These are phyloP conservation scores for Pseudochromis fuscus DNA, from an alignment of 2,797 vertebrate genomes.

Conservation along the genomic window DNA sequence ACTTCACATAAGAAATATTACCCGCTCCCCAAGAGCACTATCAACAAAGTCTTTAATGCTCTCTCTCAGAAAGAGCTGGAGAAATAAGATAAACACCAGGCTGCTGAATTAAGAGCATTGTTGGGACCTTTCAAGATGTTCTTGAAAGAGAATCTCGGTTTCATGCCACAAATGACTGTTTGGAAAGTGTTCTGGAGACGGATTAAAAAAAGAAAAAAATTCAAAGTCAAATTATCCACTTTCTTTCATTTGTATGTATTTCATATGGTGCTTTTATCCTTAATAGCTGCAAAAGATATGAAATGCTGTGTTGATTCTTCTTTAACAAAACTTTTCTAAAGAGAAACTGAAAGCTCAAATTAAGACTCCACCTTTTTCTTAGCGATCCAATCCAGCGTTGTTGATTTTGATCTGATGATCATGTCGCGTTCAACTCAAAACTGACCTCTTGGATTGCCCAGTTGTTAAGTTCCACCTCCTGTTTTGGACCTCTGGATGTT, in stretches of 20 bases:
- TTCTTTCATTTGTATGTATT: conserved; percentile 37
- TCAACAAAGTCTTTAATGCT: conserved; percentile 79
- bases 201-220: conserved; percentile 45
- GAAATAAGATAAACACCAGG: conserved; percentile 80
- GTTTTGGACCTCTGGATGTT: conserved; percentile 61
- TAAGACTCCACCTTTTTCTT: conserved; percentile 75
- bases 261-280: conserved; percentile 51
- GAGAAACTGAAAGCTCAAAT: conserved; percentile 68
- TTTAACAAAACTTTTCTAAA: conserved; percentile 74
- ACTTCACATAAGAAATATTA: conserved; percentile 73
- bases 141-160: conserved; percentile 77
- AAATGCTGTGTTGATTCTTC: conserved; percentile 50
- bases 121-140: conserved; percentile 71
- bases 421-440: conserved; percentile 64
- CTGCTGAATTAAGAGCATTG: conserved; percentile 75
- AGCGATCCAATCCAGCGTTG: conserved; percentile 63
- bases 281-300: conserved; percentile 45
- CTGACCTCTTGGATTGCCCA: conserved; percentile 71
- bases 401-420: conserved; percentile 58
- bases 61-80: conserved; percentile 74
- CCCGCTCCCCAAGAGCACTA: conserved; percentile 70
- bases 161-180: conserved; percentile 63
- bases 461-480: conserved; percentile 68
- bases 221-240: conserved; percentile 51
- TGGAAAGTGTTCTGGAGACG: conserved; percentile 60